Evolutionary conservation across 2,113 vertebrate genomes (phyloP).

Genomic region (Tiliqua scincoides): DNA sequence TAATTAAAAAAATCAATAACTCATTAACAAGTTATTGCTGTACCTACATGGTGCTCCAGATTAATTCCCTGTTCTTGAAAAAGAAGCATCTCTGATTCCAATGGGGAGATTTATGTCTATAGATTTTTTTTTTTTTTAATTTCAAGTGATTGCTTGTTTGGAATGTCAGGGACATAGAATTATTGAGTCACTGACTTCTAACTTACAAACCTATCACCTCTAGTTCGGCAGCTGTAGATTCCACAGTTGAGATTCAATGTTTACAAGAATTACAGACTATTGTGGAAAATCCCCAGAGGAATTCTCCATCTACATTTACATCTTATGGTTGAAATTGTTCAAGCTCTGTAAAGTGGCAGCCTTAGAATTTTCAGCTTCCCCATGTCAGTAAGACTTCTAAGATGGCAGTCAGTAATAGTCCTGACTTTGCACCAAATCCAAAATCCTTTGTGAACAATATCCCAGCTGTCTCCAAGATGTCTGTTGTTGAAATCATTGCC

Average conservation of each 20-base stretch:
- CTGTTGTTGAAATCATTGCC: no score
- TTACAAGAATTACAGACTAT: not conserved
- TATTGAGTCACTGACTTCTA: not conserved
- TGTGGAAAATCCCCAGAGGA: not conserved
- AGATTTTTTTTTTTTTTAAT: constrained; percentile 8
- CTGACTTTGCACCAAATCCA: not conserved
- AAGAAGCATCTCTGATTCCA: constrained; percentile 9
- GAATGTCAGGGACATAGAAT: not conserved
- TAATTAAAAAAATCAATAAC: constrained; percentile 73
- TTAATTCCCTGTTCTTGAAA: constrained; percentile 41
- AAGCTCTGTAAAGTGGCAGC: not conserved
- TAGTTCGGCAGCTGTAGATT: not conserved
- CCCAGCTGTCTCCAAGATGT: no score
- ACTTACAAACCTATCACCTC: constrained; percentile 8
- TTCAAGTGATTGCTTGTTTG: not conserved
- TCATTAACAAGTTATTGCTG: constrained; percentile 66
- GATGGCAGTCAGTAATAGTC: not conserved
- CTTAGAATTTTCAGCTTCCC: not conserved
- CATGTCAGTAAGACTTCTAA: not conserved
- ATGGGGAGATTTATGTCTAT: not conserved
- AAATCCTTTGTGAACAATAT: not conserved
- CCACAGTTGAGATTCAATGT: not conserved
- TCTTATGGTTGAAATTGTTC: not conserved
- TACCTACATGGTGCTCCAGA: constrained; percentile 34
- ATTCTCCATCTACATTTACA: not conserved